Base-by-base conservation (phyloP, 1,140 invertebrate species). In the Cydia fagiglandana region DNA sequence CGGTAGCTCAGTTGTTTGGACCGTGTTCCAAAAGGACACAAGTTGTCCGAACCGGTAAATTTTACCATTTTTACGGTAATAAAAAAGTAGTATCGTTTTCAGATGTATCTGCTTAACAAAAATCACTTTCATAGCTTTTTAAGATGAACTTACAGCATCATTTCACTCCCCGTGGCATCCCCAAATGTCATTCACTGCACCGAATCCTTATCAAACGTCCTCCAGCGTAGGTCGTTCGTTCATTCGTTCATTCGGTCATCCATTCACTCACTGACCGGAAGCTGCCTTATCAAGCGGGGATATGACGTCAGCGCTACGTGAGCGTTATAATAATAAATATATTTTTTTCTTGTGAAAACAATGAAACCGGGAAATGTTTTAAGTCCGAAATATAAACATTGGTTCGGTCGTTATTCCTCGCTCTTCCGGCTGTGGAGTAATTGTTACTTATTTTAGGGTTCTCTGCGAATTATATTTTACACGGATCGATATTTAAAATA, bases 291-390 rank as follows among this genome's bases (percentile, higher is more conserved):
- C 88, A 88, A 84, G 86, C 82, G 77, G 79, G 86, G 89, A 91
- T 82, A 78, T 91, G 90, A 91, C 90, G 88, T 90, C 88, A 90
- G 82, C 17, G 78, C 28, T 84, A 90, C 88, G 88, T 90, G 89
- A 90, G 87, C 83, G 84, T 84, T 87, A 82, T 91, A 87, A 85
- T 87, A 91, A 91, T 89, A 90, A 83, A 84, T 79, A 74, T 80
- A 83, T 82, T 80, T 84, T 80, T 79, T 78, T 76, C 76, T 77
- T 64, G 73, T 75, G 79, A 86, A 85, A 88, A 89, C 86, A 90
- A 88, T 73, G 77, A 76, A 82, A 84, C 78, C 79, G 80, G 83
- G 85, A 84, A 86, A 86, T 83, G 81, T 84, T 73, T 61, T 73
- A 53, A 73, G 73, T 53, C 6, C n/a, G 41, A 24, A 15, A 17